A percentile compares a stretch with the other conserved stretches of the same genome.
phyloP scores from a whole-genome alignment of 1,140 invertebrate species.

The Temnothorax nylanderi region DNA sequence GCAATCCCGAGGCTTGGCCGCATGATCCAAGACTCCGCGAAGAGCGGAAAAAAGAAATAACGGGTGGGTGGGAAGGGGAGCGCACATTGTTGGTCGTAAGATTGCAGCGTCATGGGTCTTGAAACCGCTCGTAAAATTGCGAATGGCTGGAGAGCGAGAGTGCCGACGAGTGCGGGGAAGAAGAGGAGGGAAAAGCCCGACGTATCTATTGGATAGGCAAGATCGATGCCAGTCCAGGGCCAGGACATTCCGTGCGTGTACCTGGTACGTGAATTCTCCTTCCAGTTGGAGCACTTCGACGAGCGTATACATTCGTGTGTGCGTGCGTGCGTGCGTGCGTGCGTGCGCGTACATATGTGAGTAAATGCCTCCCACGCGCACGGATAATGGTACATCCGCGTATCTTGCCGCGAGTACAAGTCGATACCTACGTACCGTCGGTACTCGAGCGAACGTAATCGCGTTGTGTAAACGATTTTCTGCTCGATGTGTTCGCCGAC shows the following conservation, averaged over 20 bases:
- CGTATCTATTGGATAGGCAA: slow-evolving; percentile 71
- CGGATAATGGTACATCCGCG: slow-evolving; percentile 74
- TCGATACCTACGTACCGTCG: slow-evolving; percentile 35
- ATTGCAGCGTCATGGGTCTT: slow-evolving; percentile 70
- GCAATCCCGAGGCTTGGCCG: slow-evolving; percentile 15
- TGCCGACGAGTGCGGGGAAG: not conserved
- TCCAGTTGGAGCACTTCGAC: not conserved
- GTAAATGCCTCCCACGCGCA: slow-evolving; percentile 70
- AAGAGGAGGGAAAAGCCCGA: not conserved
- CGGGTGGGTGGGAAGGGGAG: not conserved
- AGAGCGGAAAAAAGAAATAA: slow-evolving; percentile 7
- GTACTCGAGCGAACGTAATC: slow-evolving; percentile 64
- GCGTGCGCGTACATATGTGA: slow-evolving; percentile 6
- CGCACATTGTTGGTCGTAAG: slow-evolving; percentile 67
- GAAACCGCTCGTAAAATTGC: slow-evolving; percentile 73
- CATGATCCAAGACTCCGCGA: slow-evolving; percentile 6
- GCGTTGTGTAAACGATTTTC: slow-evolving; percentile 71
- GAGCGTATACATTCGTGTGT: not conserved
- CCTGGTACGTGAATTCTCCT: slow-evolving; percentile 60
- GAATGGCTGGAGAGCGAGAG: slow-evolving; percentile 44
- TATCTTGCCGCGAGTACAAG: slow-evolving; percentile 66
- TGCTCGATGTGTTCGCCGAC: slow-evolving; percentile 46
- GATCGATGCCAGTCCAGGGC: slow-evolving; percentile 58
- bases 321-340: not conserved
- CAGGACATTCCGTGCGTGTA: slow-evolving; percentile 50